A percentile compares a stretch with the other conserved stretches of the same genome.
These are phyloP conservation scores for Actenoides lindsayi DNA, from an alignment of 2,113 vertebrate genomes.

Conservation along the genomic window DNA sequence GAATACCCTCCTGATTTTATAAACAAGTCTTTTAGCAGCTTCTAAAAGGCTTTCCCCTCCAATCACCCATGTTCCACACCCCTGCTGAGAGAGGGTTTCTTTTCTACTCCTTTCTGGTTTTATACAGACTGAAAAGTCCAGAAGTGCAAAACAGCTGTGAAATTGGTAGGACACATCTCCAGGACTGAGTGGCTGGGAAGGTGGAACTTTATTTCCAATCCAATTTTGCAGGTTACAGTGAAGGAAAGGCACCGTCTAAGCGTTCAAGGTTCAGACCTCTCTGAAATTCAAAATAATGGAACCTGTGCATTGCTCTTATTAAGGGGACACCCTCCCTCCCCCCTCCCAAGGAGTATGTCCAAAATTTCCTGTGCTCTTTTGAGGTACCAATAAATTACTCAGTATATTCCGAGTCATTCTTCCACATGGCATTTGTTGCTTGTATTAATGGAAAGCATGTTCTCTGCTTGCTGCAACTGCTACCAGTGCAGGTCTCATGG, in stretches of 20 bases:
- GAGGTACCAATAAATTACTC: background rate
- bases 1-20: background rate
- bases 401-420: background rate
- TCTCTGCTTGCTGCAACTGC: background rate
- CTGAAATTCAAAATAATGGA: background rate
- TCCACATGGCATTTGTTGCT: background rate
- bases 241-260: background rate
- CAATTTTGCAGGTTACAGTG: background rate
- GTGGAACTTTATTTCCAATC: background rate
- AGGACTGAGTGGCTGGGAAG: background rate
- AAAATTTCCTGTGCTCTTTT: background rate
- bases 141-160: background rate
- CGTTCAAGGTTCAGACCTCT: background rate
- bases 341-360: accelerated
- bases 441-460: background rate
- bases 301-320: no score
- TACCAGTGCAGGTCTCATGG: background rate
- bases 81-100: background rate
- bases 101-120: background rate
- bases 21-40: background rate
- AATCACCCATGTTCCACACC: background rate
- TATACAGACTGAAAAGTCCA: background rate
- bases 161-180: background rate
- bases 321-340: background rate
- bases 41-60: background rate